Conservation (phyloP, 2,888 invertebrate genomes). For the Maniola hyperantus region DNA sequence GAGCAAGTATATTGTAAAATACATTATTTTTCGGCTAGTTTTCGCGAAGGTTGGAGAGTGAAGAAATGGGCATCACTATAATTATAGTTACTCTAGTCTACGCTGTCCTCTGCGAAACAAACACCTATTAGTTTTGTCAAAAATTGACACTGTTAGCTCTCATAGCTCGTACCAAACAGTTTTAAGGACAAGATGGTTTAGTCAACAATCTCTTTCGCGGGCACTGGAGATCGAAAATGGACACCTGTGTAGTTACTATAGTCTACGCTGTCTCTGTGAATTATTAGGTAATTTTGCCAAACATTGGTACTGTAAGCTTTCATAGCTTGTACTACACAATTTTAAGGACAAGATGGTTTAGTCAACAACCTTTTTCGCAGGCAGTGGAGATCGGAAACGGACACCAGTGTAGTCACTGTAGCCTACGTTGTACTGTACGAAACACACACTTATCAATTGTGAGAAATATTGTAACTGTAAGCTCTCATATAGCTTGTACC, state of each 20-base stretch:
- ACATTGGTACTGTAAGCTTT: too few species aligned
- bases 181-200: slow-evolving; percentile 42
- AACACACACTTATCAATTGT: too few species aligned
- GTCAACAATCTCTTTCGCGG: slow-evolving; percentile 48
- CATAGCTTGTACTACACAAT: slow-evolving; percentile 27
- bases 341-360: slow-evolving; percentile 42
- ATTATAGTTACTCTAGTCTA: background rate
- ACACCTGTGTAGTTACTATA: slow-evolving; percentile 38
- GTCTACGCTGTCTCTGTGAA: background rate
- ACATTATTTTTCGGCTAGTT: too few species aligned
- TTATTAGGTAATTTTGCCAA: too few species aligned
- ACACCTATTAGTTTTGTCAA: too few species aligned
- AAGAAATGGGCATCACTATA: background rate
- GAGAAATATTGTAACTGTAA: background rate
- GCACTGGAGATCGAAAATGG: slow-evolving; percentile 52
- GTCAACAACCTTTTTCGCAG: slow-evolving; percentile 48
- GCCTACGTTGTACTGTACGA: background rate
- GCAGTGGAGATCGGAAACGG: slow-evolving; percentile 52
- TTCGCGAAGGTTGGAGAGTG: background rate
- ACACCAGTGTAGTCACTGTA: slow-evolving; percentile 38
- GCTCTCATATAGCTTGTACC: slow-evolving; percentile 23
- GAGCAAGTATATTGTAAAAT: too few species aligned
- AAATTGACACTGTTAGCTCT: too few species aligned
- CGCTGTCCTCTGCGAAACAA: background rate
- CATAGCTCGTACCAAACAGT: slow-evolving; percentile 28